Base-by-base conservation (phyloP, 2,113 vertebrate genomes). In the Callionymus lyra region DNA sequence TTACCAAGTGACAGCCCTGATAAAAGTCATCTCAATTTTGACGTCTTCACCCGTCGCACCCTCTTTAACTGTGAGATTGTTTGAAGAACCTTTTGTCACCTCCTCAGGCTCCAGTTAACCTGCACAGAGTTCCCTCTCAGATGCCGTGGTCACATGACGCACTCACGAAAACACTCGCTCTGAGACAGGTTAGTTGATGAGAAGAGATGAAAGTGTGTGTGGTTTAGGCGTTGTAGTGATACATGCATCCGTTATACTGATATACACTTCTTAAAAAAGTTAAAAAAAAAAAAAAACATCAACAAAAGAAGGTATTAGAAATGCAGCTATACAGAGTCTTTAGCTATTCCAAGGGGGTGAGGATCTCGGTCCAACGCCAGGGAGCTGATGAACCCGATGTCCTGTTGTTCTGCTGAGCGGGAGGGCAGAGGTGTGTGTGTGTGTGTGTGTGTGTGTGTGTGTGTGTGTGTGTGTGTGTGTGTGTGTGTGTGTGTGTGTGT, bases 311-410 rank as follows among this genome's bases (percentile, higher is more conserved):
- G 81, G 84, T 88, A 90, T 93, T 91, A 94, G 88, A 90, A 94
- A 92, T 83, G 84, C 76, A 87, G 90, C 87, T 90, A 90, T 91
- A 89, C 82, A 71, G 84, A 91, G 92, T 94, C 89, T 91, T 91
- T 88, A 81, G 70, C 82, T 83, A 84, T 87, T 90, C 79, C 84
- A 79, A n/a, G 12, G 71, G 85, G 80, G 84, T 87, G 83, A 83
- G 81, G 77, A 68, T 50, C 84, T 85, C 84, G 74, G 68, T 70
- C 45, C 54, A 69, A 74, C 31, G 65, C 48, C 71, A 75, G 83
- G 81, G 84, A 87, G 54, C 68, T 55, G 42, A 65, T 56, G 85
- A 85, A 77, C 85, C 84, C 85, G 84, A 84, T 82, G 84, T 89
- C 84, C 86, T 82, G 85, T 84, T 79, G 84, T 85, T 84, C 81